Evolutionary conservation across 2,888 invertebrate genomes (phyloP).

Genomic region (Hecatera dysodea): DNA sequence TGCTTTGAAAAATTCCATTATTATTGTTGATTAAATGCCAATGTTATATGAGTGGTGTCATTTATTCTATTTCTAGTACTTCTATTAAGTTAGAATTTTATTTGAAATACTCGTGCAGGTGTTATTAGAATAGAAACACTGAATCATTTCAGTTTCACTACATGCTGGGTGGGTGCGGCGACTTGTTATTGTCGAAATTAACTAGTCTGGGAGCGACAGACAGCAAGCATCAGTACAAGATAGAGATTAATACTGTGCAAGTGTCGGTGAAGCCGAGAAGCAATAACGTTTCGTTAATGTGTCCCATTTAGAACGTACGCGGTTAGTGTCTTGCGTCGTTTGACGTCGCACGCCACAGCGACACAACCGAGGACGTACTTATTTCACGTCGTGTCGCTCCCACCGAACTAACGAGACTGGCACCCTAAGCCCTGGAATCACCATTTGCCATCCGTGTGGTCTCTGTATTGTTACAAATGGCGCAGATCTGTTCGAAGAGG

Average conservation of each 20-base stretch:
- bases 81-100: too few species aligned
- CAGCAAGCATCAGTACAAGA: constrained; percentile 79
- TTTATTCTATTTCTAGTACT: constrained; percentile 19
- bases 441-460: constrained; percentile 84
- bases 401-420: constrained; percentile 78
- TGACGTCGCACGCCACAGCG: constrained; percentile 73
- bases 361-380: constrained; percentile 74
- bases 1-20: constrained; percentile 69
- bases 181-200: constrained; percentile 77
- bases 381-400: constrained; percentile 78
- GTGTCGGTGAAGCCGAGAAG: constrained; percentile 85
- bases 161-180: constrained; percentile 34
- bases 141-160: constrained; percentile 55
- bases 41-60: constrained; percentile 25
- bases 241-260: constrained; percentile 87
- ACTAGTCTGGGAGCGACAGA: constrained; percentile 74
- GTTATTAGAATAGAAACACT: constrained; percentile 46
- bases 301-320: constrained; percentile 86
- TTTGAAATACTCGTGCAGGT: constrained; percentile 16
- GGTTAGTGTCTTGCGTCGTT: constrained; percentile 84
- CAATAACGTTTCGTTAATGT: constrained; percentile 89
- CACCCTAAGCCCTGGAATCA: constrained; percentile 84
- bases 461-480: constrained; percentile 89
- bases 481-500: constrained; percentile 84
- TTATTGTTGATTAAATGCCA: constrained; percentile 54